Evolutionary conservation across 2,888 invertebrate species (phyloP).

Genomic region (Ethmia dodecea): DNA sequence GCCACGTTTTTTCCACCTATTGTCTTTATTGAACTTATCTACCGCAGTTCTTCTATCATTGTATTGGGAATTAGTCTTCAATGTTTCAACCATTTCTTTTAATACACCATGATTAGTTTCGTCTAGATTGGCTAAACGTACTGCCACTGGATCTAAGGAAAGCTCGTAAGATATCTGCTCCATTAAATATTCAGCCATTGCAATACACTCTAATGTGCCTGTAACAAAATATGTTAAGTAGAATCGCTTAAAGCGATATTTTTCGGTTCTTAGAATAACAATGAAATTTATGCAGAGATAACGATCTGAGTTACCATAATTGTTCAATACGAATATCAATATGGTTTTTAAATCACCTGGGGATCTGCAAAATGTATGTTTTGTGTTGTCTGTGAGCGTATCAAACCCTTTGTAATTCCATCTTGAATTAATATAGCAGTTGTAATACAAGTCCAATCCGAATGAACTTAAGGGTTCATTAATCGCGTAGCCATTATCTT

Average conservation of each 20-base stretch:
- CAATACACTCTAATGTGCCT: constrained; percentile 74
- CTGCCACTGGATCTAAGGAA: constrained; percentile 68
- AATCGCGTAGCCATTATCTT: constrained; percentile 60
- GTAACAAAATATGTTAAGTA: no score
- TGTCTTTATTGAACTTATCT: constrained; percentile 71
- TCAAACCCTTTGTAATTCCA: constrained; percentile 37
- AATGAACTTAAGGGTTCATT: constrained; percentile 32
- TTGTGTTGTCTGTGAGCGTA: constrained; percentile 40
- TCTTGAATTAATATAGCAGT: constrained; percentile 33
- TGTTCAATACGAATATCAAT: no score
- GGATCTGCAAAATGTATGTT: constrained; percentile 41
- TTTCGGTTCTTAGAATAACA: no score
- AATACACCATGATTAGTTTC: constrained; percentile 23
- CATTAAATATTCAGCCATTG: constrained; percentile 75
- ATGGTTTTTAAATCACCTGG: no score
- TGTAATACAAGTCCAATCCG: constrained; percentile 23
- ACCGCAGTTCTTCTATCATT: constrained; percentile 55
- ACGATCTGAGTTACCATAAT: no score
- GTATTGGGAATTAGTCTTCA: constrained; percentile 68
- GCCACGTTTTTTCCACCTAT: constrained; percentile 85
- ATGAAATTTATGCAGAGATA: no score
- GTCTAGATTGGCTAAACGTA: constrained; percentile 63
- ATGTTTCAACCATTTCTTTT: constrained; percentile 61
- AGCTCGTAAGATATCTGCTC: constrained; percentile 72
- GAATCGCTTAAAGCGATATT: no score